Evolutionary conservation across 1,140 invertebrate genomes (phyloP).

Genomic region (Drosophila micromelanica): DNA sequence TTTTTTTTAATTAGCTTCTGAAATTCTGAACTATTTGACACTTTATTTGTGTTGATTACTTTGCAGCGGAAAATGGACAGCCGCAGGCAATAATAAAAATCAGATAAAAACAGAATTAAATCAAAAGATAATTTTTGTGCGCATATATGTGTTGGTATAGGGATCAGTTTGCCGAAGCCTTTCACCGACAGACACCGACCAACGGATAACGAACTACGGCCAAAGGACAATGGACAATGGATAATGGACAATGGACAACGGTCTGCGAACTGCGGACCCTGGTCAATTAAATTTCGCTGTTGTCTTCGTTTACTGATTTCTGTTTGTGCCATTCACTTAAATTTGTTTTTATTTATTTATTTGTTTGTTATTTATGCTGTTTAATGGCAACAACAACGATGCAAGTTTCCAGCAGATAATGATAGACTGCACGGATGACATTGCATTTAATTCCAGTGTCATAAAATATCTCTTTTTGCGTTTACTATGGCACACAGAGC

Average conservation of each 20-base stretch:
- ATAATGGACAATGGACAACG: background rate
- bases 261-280: background rate
- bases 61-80: constrained; percentile 25
- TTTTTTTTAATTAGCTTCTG: too few species aligned
- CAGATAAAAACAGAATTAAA: constrained; percentile 70
- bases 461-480: too few species aligned
- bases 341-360: constrained; percentile 37
- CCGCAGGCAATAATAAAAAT: constrained; percentile 35
- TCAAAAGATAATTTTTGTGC: constrained; percentile 49
- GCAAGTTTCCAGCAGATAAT: too few species aligned
- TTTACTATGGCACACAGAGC: too few species aligned
- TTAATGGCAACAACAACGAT: constrained; percentile 60
- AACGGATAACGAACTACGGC: background rate
- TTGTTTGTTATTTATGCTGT: constrained; percentile 71
- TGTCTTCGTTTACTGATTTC: constrained; percentile 54
- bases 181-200: background rate
- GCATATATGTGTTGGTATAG: constrained; percentile 24
- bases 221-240: too few species aligned
- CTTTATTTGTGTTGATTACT: constrained; percentile 74
- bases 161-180: background rate
- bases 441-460: too few species aligned
- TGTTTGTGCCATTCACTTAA: constrained; percentile 42
- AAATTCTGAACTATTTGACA: constrained; percentile 42
- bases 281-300: constrained; percentile 64
- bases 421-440: too few species aligned